phyloP scores from a whole-genome alignment of 1,140 invertebrate species.

The Zaprionus ghesquierei region DNA sequence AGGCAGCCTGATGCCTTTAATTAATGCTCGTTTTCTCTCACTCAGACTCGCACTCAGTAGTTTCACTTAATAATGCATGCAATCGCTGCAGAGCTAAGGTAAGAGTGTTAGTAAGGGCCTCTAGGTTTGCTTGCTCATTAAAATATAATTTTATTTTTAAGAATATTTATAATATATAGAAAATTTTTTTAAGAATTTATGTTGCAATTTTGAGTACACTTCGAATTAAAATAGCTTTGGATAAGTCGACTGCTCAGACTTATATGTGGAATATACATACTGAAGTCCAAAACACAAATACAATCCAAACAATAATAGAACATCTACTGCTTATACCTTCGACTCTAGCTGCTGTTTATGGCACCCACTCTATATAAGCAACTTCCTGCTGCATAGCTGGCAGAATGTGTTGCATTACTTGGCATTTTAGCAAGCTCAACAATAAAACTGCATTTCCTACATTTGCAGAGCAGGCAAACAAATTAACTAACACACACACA shows the following conservation, averaged over 20 bases:
- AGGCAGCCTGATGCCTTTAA: background rate
- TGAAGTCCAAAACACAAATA: no score
- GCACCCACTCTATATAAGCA: background rate
- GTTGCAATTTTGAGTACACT: no score
- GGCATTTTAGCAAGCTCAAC: conserved; percentile 40
- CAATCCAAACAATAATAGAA: no score
- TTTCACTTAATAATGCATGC: background rate
- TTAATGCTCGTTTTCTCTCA: background rate
- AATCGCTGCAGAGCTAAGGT: background rate
- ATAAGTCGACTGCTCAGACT: no score
- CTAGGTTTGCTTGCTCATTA: background rate
- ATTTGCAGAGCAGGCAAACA: conserved; percentile 54
- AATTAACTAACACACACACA: conserved; percentile 46
- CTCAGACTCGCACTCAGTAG: background rate
- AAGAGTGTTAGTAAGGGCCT: no score
- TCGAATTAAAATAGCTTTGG: no score
- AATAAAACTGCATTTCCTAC: conserved; percentile 55
- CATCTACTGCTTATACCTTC: background rate
- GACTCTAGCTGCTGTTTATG: background rate
- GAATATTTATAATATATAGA: no score
- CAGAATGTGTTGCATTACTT: conserved; percentile 2
- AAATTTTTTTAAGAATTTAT: no score
- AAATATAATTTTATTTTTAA: background rate
- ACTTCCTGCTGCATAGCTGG: background rate
- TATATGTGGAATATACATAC: no score